Conservation (phyloP, 2,797 vertebrate genomes). For the Syncerus caffer region DNA sequence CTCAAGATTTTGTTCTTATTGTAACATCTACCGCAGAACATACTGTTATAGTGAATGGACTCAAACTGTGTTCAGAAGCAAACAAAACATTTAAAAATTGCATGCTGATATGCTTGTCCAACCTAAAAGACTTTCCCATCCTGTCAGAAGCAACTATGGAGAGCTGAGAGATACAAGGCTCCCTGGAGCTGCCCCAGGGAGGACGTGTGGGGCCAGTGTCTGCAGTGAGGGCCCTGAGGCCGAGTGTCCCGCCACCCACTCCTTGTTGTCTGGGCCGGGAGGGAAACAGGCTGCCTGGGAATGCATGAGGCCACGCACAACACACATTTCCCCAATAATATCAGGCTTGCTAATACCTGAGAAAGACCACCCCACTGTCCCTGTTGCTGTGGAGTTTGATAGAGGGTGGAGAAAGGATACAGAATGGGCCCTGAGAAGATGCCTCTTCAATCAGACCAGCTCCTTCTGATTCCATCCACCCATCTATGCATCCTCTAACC, state of each 20-base stretch:
- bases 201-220: not conserved
- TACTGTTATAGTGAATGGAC: not conserved
- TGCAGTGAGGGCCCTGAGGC: not conserved
- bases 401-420: not conserved
- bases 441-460: not conserved
- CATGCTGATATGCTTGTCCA: not conserved
- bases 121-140: not conserved
- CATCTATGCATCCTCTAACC: not conserved
- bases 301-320: not conserved
- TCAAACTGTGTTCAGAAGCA: not conserved
- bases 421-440: not conserved
- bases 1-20: not conserved
- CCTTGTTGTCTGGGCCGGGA: rapidly evolving
- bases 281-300: not conserved
- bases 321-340: not conserved
- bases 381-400: not conserved
- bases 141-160: not conserved
- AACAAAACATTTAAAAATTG: not conserved
- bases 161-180: not conserved
- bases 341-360: not conserved
- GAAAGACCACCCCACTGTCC: not conserved
- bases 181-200: not conserved
- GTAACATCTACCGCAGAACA: not conserved
- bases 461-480: not conserved
- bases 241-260: rapidly evolving